Conservation (phyloP, 37 sponge, comb jelly and placozoan species). For the Cladorhizidae sp. region DNA sequence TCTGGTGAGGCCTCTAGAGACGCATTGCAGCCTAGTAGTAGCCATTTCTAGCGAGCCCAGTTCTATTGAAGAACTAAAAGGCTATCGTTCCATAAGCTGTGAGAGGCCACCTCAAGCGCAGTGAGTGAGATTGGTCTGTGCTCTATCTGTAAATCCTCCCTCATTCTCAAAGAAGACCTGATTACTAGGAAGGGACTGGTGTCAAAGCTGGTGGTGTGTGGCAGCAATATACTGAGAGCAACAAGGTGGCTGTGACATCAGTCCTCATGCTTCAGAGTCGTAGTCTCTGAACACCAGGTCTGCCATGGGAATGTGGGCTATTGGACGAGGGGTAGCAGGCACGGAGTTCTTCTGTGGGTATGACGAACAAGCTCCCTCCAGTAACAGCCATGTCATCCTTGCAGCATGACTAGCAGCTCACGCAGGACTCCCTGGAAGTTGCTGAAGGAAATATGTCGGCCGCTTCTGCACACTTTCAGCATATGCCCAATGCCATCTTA, state of each 20-base stretch:
- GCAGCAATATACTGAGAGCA: conserved; percentile 12
- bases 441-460: neutral
- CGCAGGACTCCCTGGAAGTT: neutral
- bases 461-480: conserved; percentile 13
- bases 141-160: conserved; percentile 14
- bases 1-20: neutral
- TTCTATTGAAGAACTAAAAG: conserved; percentile 1
- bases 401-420: neutral
- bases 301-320: conserved; percentile 16
- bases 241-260: neutral
- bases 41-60: neutral
- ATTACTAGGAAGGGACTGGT: conserved; percentile 8
- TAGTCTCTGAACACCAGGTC: conserved; percentile 12
- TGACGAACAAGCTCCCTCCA: conserved; percentile 42
- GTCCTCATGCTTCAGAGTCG: conserved; percentile 1
- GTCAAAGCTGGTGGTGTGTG: neutral
- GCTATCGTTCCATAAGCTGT: conserved; percentile 22
- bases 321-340: conserved; percentile 20
- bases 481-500: conserved; percentile 13
- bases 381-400: neutral
- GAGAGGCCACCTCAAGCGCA: neutral
- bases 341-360: conserved; percentile 33
- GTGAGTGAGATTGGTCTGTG: no score
- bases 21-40: neutral
- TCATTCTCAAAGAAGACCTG: neutral